Percentiles rank a stretch among this genome's conserved stretches.
Evolutionary conservation across 1,140 invertebrate species (phyloP).

Genomic region (Pachypeltis micranthus): DNA sequence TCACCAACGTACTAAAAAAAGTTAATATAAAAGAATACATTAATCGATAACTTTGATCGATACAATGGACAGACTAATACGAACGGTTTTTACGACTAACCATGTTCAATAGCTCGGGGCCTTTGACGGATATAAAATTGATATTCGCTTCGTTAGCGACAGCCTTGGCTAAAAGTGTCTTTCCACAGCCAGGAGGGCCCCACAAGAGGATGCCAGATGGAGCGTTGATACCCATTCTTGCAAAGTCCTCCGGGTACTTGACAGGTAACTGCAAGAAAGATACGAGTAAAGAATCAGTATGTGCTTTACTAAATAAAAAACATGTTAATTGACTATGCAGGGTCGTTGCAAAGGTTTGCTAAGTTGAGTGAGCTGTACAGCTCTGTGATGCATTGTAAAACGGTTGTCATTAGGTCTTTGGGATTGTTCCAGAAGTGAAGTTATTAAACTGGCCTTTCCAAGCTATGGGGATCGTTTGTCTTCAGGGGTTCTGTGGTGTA

Average conservation of each 20-base stretch:
- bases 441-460: too few species aligned
- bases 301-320: too few species aligned
- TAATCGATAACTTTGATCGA: neutral
- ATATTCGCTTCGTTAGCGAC: constrained; percentile 92
- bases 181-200: constrained; percentile 90
- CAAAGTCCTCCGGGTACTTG: constrained; percentile 66
- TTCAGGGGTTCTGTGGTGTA: too few species aligned
- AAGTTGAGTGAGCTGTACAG: too few species aligned
- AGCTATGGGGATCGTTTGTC: too few species aligned
- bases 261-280: constrained; percentile 73
- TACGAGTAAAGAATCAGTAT: too few species aligned
- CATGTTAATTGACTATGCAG: too few species aligned
- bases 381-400: too few species aligned
- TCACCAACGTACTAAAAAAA: constrained; percentile 88
- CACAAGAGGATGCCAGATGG: constrained; percentile 82
- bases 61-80: neutral
- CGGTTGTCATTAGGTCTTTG: too few species aligned
- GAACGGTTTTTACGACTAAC: constrained; percentile 38
- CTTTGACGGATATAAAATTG: constrained; percentile 95
- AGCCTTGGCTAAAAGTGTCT: constrained; percentile 85
- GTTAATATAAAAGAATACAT: neutral
- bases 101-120: constrained; percentile 93
- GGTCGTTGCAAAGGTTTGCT: too few species aligned
- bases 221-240: constrained; percentile 58
- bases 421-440: too few species aligned